phyloP scores from a whole-genome alignment of 2,888 invertebrate species.

The Nematopogon swammerdamellus region DNA sequence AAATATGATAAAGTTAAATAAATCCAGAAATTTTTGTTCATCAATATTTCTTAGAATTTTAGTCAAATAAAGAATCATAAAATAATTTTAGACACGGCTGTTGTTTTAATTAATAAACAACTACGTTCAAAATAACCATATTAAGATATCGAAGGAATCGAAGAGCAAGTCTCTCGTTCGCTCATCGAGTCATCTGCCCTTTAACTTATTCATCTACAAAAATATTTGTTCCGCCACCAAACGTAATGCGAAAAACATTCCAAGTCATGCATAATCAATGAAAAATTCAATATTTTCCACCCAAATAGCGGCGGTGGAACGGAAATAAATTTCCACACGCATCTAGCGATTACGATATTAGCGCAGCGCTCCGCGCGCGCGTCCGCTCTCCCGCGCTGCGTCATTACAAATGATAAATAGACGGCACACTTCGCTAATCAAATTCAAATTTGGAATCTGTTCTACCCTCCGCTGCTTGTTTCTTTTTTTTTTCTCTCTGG shows the following conservation, averaged over 20 bases:
- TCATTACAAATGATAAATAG: slow-evolving; percentile 56
- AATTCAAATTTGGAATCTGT: slow-evolving; percentile 57
- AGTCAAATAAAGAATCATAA: no score
- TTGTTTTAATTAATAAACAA: neutral
- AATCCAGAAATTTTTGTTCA: no score
- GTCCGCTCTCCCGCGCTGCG: slow-evolving; percentile 27
- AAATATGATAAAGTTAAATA: no score
- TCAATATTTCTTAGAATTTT: no score
- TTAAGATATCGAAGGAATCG: no score
- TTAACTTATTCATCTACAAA: neutral
- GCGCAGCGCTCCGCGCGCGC: no score
- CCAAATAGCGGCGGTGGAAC: slow-evolving; percentile 32
- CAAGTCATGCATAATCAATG: slow-evolving; percentile 35
- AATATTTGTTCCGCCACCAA: neutral
- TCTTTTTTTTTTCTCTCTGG: slow-evolving; percentile 26
- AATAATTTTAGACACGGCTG: no score
- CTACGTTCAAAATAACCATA: no score
- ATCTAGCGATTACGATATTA: slow-evolving; percentile 54
- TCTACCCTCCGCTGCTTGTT: slow-evolving; percentile 27
- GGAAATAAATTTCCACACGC: slow-evolving; percentile 46
- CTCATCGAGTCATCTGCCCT: neutral
- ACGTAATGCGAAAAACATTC: slow-evolving; percentile 11
- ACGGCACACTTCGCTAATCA: slow-evolving; percentile 55
- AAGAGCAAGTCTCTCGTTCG: neutral
- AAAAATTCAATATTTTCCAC: slow-evolving; percentile 43